Conservation (phyloP, 2,113 vertebrate species). For the Phyllopteryx taeniolatus region DNA sequence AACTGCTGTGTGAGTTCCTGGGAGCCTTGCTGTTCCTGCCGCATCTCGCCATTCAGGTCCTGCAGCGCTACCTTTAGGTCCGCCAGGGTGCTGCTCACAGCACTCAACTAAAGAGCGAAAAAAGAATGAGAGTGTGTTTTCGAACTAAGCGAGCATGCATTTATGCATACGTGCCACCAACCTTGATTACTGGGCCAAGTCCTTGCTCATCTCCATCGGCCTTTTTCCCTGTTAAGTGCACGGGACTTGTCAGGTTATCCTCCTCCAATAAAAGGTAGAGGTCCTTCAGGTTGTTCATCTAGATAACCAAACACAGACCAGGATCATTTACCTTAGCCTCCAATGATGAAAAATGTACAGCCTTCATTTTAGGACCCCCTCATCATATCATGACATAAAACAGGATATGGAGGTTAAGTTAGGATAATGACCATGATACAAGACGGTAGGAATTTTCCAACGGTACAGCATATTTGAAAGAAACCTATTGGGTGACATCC, state of each 20-base stretch:
- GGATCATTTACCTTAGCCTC: neutral
- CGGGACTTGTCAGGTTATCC: slow-evolving; percentile 77
- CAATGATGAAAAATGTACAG: neutral
- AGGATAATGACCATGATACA: too few species aligned
- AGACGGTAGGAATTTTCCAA: too few species aligned
- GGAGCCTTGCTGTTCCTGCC: slow-evolving; percentile 84
- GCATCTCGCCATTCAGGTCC: slow-evolving; percentile 88
- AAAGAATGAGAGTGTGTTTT: slow-evolving; percentile 9
- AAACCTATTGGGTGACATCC: neutral
- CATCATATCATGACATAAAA: too few species aligned
- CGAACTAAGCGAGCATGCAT: neutral
- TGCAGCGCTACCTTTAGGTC: slow-evolving; percentile 91
- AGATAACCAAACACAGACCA: slow-evolving; percentile 27
- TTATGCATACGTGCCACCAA: slow-evolving; percentile 23
- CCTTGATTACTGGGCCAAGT: slow-evolving; percentile 75
- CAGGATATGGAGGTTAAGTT: too few species aligned
- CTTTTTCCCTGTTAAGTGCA: slow-evolving; percentile 81
- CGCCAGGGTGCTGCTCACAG: slow-evolving; percentile 85
- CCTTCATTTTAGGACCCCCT: too few species aligned
- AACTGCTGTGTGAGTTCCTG: slow-evolving; percentile 95
- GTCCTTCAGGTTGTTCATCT: slow-evolving; percentile 96
- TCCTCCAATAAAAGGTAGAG: slow-evolving; percentile 89
- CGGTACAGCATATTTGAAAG: neutral
- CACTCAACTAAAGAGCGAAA: slow-evolving; percentile 73
- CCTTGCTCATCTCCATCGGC: slow-evolving; percentile 74